These are phyloP conservation scores for Spongilla lacustris DNA, from an alignment of 37 sponge, comb jelly and placozoan species.

Conservation along the genomic window DNA sequence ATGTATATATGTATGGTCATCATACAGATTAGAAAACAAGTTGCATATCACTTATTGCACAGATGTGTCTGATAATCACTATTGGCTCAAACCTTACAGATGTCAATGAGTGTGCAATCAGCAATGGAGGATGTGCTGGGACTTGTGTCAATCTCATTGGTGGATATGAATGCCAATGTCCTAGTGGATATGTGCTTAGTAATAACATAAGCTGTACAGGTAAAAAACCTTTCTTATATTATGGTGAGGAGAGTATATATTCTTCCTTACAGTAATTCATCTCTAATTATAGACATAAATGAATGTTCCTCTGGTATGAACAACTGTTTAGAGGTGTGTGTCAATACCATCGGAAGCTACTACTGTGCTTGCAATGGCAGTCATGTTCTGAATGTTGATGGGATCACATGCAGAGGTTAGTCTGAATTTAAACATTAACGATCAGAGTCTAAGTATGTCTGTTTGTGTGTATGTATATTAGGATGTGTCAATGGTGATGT, in stretches of 20 bases:
- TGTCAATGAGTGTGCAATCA: constrained; percentile 21
- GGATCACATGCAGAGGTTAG: constrained; percentile 17
- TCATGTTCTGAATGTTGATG: constrained; percentile 14
- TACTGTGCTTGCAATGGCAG: constrained; percentile 13
- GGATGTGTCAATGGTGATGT: constrained; percentile 15
- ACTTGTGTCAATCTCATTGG: constrained; percentile 26
- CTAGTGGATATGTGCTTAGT: constrained; percentile 29
- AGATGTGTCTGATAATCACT: too few relatives aligned
- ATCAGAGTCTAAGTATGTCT: too few relatives aligned
- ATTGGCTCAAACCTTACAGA: too few relatives aligned
- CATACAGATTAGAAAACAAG: too few relatives aligned
- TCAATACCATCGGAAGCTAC: constrained; percentile 17
- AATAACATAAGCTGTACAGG: constrained; percentile 18
- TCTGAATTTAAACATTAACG: background rate
- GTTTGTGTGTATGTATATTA: background rate
- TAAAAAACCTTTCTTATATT: background rate
- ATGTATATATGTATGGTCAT: too few relatives aligned
- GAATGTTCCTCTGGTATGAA: constrained; percentile 2
- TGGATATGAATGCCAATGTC: constrained; percentile 40
- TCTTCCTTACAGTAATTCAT: too few relatives aligned
- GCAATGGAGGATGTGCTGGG: constrained; percentile 10
- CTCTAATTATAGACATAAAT: constrained; percentile 22
- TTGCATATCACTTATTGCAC: too few relatives aligned
- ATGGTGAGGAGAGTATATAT: too few relatives aligned
- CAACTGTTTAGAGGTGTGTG: constrained; percentile 5